Evolutionary conservation across 1,140 invertebrate species (phyloP).

Genomic region (Pogonomyrmex californicus): DNA sequence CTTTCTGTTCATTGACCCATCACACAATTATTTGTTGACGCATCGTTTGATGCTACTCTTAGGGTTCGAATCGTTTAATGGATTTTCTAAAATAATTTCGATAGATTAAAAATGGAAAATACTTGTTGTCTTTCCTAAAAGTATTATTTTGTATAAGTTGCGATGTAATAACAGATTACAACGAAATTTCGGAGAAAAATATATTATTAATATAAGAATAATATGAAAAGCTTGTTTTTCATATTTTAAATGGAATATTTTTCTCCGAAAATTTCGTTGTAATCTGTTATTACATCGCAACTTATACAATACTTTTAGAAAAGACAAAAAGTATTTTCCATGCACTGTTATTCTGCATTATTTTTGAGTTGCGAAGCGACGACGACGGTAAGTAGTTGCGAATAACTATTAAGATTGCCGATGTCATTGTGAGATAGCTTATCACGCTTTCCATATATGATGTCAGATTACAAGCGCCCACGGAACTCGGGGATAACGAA

Average conservation of each 20-base stretch:
- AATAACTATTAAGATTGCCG: not conserved
- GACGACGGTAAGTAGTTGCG: not conserved
- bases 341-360: not conserved
- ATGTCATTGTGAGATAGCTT: not conserved
- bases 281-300: not conserved
- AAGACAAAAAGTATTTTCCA: not conserved
- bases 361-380: not conserved
- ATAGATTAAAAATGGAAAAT: slow-evolving; percentile 2
- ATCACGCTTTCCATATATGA: slow-evolving; percentile 26
- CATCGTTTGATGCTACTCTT: not conserved
- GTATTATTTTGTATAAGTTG: not conserved
- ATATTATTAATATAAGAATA: not conserved
- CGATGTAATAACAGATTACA: not conserved
- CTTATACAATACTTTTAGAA: not conserved
- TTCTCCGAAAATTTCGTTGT: not conserved
- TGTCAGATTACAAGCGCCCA: not conserved
- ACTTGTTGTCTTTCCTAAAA: not conserved
- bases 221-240: not conserved
- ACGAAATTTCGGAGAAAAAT: not conserved
- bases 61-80: not conserved
- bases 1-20: not conserved
- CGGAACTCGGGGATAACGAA: slow-evolving; percentile 46
- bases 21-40: not conserved
- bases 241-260: too few relatives aligned
- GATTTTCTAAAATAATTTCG: not conserved